Conservation (phyloP, 2,113 vertebrate species). For the Chiloscyllium plagiosum region DNA sequence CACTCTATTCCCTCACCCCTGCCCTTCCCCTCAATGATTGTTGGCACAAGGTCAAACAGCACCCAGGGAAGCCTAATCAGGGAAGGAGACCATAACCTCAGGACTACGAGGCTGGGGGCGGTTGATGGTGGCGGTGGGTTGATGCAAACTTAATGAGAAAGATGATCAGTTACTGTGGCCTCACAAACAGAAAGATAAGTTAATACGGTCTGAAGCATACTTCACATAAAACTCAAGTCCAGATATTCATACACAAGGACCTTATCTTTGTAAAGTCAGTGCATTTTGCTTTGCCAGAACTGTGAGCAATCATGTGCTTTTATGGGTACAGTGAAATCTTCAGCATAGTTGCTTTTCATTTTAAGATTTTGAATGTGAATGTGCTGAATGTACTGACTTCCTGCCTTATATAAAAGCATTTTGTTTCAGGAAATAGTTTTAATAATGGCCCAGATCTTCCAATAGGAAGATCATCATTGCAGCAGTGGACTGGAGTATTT, state of each 20-base stretch:
- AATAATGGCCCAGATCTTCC: neutral
- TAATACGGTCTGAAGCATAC: neutral
- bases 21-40: too few species aligned
- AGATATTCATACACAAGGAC: neutral
- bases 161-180: neutral
- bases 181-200: neutral
- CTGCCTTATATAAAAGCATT: neutral
- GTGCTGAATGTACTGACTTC: neutral
- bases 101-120: neutral
- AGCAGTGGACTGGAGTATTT: too few species aligned
- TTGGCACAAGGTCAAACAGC: neutral
- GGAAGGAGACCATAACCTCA: neutral
- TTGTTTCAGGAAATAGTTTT: neutral
- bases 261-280: neutral
- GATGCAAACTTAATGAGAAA: neutral
- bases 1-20: too few species aligned
- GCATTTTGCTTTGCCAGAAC: neutral
- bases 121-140: too few species aligned
- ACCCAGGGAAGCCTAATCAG: neutral
- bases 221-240: neutral
- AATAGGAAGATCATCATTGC: too few species aligned
- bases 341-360: neutral
- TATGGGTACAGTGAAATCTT: neutral
- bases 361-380: neutral
- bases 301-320: neutral